Evolutionary conservation across 2,113 vertebrate genomes (phyloP), one percentile per base, ranked within the genome.

Genomic region (Agelaius tricolor): DNA sequence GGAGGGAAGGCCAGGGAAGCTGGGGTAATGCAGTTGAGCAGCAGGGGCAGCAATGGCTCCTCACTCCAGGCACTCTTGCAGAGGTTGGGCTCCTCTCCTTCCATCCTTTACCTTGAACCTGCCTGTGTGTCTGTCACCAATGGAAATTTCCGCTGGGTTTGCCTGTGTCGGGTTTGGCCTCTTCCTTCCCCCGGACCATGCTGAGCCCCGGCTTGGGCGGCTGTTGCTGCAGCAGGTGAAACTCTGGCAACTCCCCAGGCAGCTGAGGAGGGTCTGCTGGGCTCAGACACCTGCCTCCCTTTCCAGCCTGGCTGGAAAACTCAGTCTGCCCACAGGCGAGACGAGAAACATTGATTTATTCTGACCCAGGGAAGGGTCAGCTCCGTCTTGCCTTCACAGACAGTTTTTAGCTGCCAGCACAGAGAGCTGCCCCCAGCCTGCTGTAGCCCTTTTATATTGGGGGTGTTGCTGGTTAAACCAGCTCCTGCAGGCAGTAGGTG

Each of bases 161-260:
- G 15, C 44, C 21, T 58, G 28, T 57, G 62, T 37, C 0, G 1
- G 49, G 15, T 39, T 24, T 68, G 47, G 39, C 18, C 63, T 57
- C 46, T 26, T 35, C 46, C 51, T 74, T 73, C 15, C 33, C 55
- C 3, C 0, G 4, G 55, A 26, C 63, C 0, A 0, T 2, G 7
- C 51, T 41, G 69, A 66, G 11, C 39, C 39, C 28, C 1, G 0
- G 28, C 1, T 2, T 11, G 0, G 44, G 71, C 0, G 0, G 71
- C 58, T 63, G 52, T 30, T 28, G 27, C 71, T 76, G 83, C 49
- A 65, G 75, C 76, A 46, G 59, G 55, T 84, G 84, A 79, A 87
- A 89, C 66, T 86, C 73, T 57, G 62, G 74, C 57, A 75, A 47
- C 43, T 89, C 65, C 1, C 5, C 62, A 55, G 46, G 47, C 68